Evolutionary conservation across 2,797 vertebrate genomes (phyloP).

Genomic region (Pipistrellus kuhlii): DNA sequence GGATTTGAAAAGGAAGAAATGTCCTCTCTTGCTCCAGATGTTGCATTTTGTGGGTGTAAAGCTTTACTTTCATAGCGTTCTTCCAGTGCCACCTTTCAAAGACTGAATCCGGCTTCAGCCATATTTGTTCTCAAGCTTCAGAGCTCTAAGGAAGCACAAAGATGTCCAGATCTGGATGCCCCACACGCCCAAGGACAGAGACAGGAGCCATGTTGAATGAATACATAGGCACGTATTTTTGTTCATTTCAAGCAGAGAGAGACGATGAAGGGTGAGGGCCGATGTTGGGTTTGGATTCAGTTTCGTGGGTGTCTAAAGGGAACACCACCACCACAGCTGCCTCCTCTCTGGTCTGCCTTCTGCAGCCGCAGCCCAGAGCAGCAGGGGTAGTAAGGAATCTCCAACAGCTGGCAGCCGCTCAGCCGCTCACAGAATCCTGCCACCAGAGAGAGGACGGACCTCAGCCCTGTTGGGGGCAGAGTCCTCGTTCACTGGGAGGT

Average conservation of each 20-base stretch:
- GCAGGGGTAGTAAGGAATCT: not conserved
- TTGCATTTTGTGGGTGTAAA: not conserved
- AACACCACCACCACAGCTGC: rapidly evolving
- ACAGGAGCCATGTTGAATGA: not conserved
- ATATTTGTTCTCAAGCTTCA: not conserved
- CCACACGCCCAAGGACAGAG: not conserved
- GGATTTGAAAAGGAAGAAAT: not conserved
- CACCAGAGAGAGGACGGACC: not conserved
- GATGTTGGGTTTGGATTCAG: not conserved
- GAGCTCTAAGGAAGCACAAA: not conserved
- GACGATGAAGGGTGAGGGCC: not conserved
- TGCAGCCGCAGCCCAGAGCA: too few species aligned
- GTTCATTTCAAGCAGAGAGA: not conserved
- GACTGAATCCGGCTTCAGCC: not conserved
- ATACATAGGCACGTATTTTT: not conserved
- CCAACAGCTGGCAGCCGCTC: not conserved
- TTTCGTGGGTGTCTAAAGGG: not conserved
- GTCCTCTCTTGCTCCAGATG: not conserved
- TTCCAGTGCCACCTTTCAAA: not conserved
- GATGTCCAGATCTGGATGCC: not conserved
- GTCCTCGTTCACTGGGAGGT: not conserved
- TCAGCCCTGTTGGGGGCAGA: not conserved
- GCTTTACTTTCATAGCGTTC: not conserved
- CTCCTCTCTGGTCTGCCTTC: not conserved
- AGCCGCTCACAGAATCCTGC: not conserved